Percentiles rank a stretch among this genome's conserved stretches.
Conservation (phyloP, 2,797 vertebrate genomes). For the Myiotriccus ornatus region DNA sequence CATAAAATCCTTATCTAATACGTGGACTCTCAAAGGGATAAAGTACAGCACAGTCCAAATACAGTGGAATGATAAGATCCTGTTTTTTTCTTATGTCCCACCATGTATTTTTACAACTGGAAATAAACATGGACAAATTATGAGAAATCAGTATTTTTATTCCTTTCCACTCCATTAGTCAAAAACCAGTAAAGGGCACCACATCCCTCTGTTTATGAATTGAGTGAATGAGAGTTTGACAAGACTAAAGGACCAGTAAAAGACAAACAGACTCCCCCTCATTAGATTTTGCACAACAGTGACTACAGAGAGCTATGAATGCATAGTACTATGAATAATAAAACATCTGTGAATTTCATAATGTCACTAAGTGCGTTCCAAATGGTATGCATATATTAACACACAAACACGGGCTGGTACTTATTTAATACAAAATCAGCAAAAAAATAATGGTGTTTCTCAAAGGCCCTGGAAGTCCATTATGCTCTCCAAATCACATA, state of each 20-base stretch:
- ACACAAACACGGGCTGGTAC: slow-evolving; percentile 51
- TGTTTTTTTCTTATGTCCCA: background rate
- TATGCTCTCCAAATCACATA: background rate
- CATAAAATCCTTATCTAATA: background rate
- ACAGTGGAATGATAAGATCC: background rate
- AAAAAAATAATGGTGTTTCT: background rate
- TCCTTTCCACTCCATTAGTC: background rate
- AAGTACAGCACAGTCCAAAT: background rate
- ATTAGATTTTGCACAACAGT: slow-evolving; percentile 62
- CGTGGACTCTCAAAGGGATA: background rate
- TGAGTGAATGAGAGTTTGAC: slow-evolving; percentile 9
- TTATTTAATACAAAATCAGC: slow-evolving; percentile 60
- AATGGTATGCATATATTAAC: slow-evolving; percentile 68
- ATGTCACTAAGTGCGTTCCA: slow-evolving; percentile 56
- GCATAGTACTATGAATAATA: slow-evolving; percentile 61
- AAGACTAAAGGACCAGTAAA: slow-evolving; percentile 23
- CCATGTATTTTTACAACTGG: background rate
- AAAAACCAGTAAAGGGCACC: slow-evolving; percentile 8
- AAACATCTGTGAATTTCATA: slow-evolving; percentile 71
- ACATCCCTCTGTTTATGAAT: background rate
- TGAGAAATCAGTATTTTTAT: background rate
- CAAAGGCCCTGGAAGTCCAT: slow-evolving; percentile 21
- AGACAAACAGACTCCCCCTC: slow-evolving; percentile 43
- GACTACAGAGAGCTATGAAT: slow-evolving; percentile 66
- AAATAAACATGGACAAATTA: background rate